These are phyloP conservation scores for Reticulitermes lucifugus DNA, from an alignment of 2,888 invertebrate genomes.

Conservation along the genomic window DNA sequence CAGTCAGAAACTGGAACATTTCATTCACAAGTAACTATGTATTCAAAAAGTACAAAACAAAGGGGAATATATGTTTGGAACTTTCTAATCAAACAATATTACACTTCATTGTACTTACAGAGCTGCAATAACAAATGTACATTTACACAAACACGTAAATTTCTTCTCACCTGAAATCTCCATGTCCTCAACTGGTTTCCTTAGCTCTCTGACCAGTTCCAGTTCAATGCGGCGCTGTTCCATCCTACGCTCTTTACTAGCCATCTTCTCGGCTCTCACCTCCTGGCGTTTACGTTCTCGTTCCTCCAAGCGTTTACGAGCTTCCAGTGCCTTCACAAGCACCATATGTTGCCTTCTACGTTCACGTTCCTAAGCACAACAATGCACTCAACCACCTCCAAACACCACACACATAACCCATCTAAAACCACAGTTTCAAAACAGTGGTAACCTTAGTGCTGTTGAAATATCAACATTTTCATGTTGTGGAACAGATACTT, in stretches of 20 bases:
- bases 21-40: no score
- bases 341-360: constrained; percentile 91
- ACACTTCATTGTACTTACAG: no score
- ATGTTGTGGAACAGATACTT: no score
- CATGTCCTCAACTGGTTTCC: constrained; percentile 93
- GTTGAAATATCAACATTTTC: neutral
- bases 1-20: no score
- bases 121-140: no score
- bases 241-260: constrained; percentile 86
- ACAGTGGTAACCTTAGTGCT: neutral
- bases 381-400: neutral
- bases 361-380: constrained; percentile 79
- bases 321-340: constrained; percentile 87
- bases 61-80: no score
- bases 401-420: no score
- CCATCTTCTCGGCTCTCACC: constrained; percentile 84
- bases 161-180: constrained; percentile 71
- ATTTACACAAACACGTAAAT: neutral
- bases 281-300: constrained; percentile 81
- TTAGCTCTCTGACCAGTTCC: constrained; percentile 76
- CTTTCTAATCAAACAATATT: no score
- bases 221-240: constrained; percentile 76
- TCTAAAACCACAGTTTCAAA: neutral
- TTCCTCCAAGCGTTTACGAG: constrained; percentile 88
- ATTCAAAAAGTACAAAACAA: no score